phyloP scores from a whole-genome alignment of 2,797 vertebrate genomes.

The Crypturellus tataupa region DNA sequence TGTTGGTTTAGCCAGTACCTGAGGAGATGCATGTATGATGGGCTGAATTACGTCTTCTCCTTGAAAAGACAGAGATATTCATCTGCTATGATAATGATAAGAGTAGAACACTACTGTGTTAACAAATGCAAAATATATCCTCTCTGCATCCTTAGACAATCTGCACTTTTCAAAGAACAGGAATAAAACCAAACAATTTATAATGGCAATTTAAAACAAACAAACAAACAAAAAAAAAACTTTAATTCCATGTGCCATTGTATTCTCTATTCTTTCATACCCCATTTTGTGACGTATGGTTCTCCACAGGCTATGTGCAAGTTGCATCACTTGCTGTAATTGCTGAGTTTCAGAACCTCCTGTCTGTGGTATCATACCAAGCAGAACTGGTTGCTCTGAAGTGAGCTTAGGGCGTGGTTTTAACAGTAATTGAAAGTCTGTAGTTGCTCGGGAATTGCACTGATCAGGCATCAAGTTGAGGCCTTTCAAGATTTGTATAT shows the following conservation, averaged over 20 bases:
- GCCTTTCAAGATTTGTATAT: background rate
- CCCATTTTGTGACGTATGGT: background rate
- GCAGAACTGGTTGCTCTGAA: background rate
- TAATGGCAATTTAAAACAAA: background rate
- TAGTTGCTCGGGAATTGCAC: background rate
- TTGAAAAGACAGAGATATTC: background rate
- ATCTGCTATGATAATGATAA: background rate
- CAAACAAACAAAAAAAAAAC: background rate
- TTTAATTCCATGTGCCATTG: background rate
- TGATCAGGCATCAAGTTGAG: background rate
- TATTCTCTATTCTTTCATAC: background rate
- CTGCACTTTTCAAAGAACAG: background rate
- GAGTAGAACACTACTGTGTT: background rate
- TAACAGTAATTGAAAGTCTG: background rate
- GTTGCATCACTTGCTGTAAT: background rate
- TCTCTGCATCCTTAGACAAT: background rate
- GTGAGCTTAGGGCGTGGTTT: background rate
- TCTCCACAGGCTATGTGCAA: background rate
- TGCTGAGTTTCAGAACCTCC: background rate
- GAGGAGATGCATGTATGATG: background rate
- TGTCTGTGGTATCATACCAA: background rate
- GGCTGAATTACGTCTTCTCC: background rate
- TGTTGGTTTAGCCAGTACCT: background rate
- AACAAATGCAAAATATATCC: background rate
- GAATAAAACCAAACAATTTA: background rate